Evolutionary conservation across 2,113 vertebrate species (phyloP), one percentile per base, ranked within the genome.

Genomic region (Perca fluviatilis): DNA sequence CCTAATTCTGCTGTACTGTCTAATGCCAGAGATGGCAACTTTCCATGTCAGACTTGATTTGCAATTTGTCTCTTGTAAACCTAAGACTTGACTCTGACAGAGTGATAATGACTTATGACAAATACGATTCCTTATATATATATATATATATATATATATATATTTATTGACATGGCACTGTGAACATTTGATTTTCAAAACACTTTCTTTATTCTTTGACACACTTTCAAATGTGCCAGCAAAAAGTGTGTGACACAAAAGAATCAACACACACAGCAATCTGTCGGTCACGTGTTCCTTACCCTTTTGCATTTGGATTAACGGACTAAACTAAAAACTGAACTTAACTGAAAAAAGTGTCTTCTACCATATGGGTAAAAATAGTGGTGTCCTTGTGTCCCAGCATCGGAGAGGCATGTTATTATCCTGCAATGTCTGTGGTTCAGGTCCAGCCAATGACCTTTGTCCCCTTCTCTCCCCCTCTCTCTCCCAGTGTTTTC

Each of bases 321-420:
- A 47, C 50, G 21, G 68, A 62, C 23, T 58, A 36, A 27, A 27
- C 27, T 27, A 27, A 27, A 27, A 27, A 27, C 27, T 27, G 27
- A 27, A 27, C 2, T 27, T 27, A 27, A 27, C 27, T 27, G 27
- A 27, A 27, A n/a, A 63, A 65, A 3, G 3, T 36, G 36, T 56
- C 23, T 69, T 36, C 13, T 18, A 72, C 60, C n/a, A 64, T 69
- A 49, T 77, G 56, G 18, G 53, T 60, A 71, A 61, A 71, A 68
- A 82, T 71, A 83, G 53, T 53, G 23, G 4, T 21, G 6, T 60
- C 51, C 56, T 67, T 14, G 13, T 53, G 43, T 72, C 9, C 46
- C 14, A 53, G 30, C 33, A 57, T 49, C 5, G 60, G 21, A 47
- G 27, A 56, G 11, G n/a, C 1, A 2, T 6, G 16, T 64, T 47